A percentile compares a stretch with the other conserved stretches of the same genome.
Evolutionary conservation across 1,140 invertebrate genomes (phyloP).

Genomic region (Araneus ventricosus): DNA sequence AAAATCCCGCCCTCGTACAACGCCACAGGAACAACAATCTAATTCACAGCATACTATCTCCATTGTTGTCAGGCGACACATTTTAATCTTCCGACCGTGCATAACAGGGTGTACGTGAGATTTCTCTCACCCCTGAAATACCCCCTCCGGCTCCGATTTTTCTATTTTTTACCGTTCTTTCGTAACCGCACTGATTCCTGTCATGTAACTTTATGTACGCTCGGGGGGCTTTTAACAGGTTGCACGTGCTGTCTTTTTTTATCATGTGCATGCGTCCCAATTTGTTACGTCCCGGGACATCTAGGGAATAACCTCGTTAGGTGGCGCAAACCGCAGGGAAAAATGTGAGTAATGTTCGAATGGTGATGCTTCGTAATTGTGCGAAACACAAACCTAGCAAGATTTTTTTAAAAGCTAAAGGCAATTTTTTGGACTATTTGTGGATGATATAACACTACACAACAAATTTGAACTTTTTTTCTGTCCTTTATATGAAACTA

Average conservation of each 20-base stretch:
- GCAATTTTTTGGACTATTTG: no score
- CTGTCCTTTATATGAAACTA: no score
- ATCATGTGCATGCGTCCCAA: neutral
- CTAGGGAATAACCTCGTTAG: neutral
- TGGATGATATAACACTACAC: no score
- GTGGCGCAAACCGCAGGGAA: neutral
- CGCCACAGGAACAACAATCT: neutral
- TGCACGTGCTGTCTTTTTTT: neutral
- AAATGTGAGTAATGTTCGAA: neutral
- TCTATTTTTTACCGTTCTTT: neutral
- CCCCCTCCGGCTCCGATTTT: neutral
- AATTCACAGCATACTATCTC: slow-evolving; percentile 2
- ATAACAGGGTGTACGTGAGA: slow-evolving; percentile 49
- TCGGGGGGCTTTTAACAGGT: slow-evolving; percentile 41
- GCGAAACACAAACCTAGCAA: no score
- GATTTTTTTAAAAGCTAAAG: no score
- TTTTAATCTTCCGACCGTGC: slow-evolving; percentile 6
- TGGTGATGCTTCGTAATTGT: no score
- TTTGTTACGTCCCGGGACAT: neutral
- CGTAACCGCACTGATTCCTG: neutral
- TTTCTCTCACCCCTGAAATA: slow-evolving; percentile 20
- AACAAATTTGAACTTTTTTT: no score
- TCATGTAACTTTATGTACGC: slow-evolving; percentile 28
- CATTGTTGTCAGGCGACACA: neutral
- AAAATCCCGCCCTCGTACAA: neutral